Base-by-base conservation (phyloP, 2,797 vertebrate genomes). In the Nannoperca obscura region DNA sequence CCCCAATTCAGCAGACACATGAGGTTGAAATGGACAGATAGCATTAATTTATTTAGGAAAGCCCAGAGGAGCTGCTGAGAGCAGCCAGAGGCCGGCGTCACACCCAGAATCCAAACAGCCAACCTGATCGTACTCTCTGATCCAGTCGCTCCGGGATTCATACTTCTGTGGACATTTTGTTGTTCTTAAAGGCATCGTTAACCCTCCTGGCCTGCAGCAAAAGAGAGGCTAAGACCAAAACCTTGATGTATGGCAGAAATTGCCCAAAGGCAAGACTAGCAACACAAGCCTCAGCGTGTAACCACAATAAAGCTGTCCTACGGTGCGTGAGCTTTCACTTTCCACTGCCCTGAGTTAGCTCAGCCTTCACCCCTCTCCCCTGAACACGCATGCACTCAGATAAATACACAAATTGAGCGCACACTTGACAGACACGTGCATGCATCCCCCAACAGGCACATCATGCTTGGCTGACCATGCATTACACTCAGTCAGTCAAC, bases 111-210 rank as follows among this genome's bases (percentile, higher is more conserved):
- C 70, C 69, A 71, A 62, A 76, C 61, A 66, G 32, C 24, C 53
- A 15, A 27, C 32, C 57, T 63, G 57, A 79, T 67, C 10, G 1
- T 24, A 20, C 30, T 13, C 57, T 58, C 46, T 55, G 68, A 81
- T 72, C 71, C 57, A 3, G 52, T 22, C 61, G 0, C 61, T 0
- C 46, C 34, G 78, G 81, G 81, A 75, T 55, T 82, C 63, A 38
- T 36, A 71, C 69, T 68, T 81, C 52, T 80, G 73, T 74, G 65
- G 66, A 82, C 69, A 69, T 74, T 71, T 85, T 74, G 64, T 78
- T 75, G 76, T 63, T 80, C 71, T 71, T 82, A 73, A 87, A 86
- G 66, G 68, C 70, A 46, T 81, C 24, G 53, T 81, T 83, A 86
- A 71, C 89, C 82, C 65, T 32, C 55, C 55, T 74, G 49, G 78